Evolutionary conservation across 2,797 vertebrate species (phyloP), one percentile per base, ranked within the genome.

Genomic region (Taenioides sp.): DNA sequence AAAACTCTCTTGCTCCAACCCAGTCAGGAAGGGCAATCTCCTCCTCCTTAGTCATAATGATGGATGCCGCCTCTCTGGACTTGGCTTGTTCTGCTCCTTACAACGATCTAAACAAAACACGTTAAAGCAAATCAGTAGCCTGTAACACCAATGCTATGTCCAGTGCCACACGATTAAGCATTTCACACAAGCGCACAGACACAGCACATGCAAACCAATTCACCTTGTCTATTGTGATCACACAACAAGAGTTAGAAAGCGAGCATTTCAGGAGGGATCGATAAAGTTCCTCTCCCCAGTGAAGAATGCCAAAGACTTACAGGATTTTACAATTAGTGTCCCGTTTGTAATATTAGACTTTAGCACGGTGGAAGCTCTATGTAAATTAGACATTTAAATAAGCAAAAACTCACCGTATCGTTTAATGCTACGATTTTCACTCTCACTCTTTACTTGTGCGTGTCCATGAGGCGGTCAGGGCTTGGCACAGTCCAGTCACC

Each of bases 41-140:
- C n/a, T 98, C 96, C 1, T 97, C 95, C 89, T 93, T 95, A 72
- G 97, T 95, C 97, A 99, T 99, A 78, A 99, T 99, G 80, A 73
- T 54, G 72, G 65, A 83, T 16, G 65, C 34, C 25, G 67, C 22
- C 71, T 84, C 70, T 84, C 60, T 67, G 66, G 60, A 68, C 64
- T 60, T 69, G 22, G 25, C 57, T 77, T 71, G 40, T 77, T 54
- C 58, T 70, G 57, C 74, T 52, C 5, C 37, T 80, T 63, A 74
- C 50, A 17, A 4, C 37, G 75, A 67, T 40, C 81, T 86, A 25
- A 60, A 74, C 22, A 75, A 65, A 65, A 63, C n/a, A 43, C 61
- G 18, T 34, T 34, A 10, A 31, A 28, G 7, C 16, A 28, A 17
- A 34, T 3, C 10, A 31, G 17, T 7, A 61, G 59, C 18, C 31